Evolutionary conservation across 2,113 vertebrate species (phyloP).

Genomic region (Percina caprodes): DNA sequence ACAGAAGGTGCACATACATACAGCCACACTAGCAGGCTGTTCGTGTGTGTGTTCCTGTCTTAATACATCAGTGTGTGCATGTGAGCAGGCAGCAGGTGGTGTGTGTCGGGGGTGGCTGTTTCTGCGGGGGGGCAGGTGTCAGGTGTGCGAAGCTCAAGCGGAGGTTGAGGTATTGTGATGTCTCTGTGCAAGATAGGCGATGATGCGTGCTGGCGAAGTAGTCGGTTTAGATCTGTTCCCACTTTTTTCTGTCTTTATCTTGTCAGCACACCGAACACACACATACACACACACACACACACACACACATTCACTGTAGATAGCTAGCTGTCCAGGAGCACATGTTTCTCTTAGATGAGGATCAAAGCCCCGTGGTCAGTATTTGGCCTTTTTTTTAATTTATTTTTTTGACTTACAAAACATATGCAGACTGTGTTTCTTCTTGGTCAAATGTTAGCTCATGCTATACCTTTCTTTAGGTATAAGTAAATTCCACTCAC

Average conservation of each 20-base stretch:
- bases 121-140: slow-evolving; percentile 32
- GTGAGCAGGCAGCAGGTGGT: slow-evolving; percentile 66
- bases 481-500: not conserved
- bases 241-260: slow-evolving; percentile 37
- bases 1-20: slow-evolving; percentile 4
- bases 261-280: slow-evolving; percentile 1
- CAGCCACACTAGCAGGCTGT: not conserved
- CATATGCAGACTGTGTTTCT: not conserved
- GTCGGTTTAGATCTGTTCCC: slow-evolving; percentile 44
- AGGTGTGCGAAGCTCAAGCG: slow-evolving; percentile 28
- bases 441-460: slow-evolving; percentile 29
- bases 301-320: slow-evolving; percentile 7
- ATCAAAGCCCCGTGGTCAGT: slow-evolving; percentile 11
- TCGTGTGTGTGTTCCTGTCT: slow-evolving; percentile 29
- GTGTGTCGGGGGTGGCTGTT: slow-evolving; percentile 42
- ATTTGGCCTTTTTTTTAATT: not conserved
- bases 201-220: slow-evolving; percentile 43
- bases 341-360: not conserved
- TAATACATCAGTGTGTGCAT: slow-evolving; percentile 24
- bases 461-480: not conserved
- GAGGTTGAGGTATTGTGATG: slow-evolving; percentile 43
- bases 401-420: not conserved
- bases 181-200: slow-evolving; percentile 39
- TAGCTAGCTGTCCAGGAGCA: slow-evolving; percentile 1
- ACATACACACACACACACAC: slow-evolving; percentile 23